Base-by-base conservation (phyloP, 2,113 vertebrate genomes). In the cattle (Bos taurus) region DNA sequence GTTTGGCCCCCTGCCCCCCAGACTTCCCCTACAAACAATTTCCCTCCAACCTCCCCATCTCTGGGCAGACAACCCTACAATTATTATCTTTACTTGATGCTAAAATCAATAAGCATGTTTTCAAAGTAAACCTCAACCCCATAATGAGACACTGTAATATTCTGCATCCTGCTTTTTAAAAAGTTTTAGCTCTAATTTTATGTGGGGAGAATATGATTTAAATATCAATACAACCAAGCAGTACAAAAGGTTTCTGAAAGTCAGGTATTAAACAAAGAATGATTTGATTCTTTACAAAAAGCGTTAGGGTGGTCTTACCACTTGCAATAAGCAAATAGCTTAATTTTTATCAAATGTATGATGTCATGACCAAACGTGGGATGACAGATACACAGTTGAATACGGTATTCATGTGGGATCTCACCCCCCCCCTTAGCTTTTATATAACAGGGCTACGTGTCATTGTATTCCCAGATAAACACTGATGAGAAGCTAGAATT, bases 141-240 rank as follows among this genome's bases (percentile, higher is more conserved):
- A 25, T 89, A 46, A 91, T 80, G 81, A 91, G 36, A 94, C 2
- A 6, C 52, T 74, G 7, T 40, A 85, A 60, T 59, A 77, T 78
- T 86, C 95, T 59, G 23, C 43, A 94, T 90, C 36, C 78, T 88
- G 71, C 16, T 93, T 96, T 91, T 67, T 81, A 33, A 80, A 94
- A 83, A 36, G 6, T 57, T 50, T 92, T 74, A 36, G 15, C 17
- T 86, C 25, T 54, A 30, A 54, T 85, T 16, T 36, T 78, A 62
- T 81, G 50, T 16, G 30, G 21, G 33, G 25, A 81, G 54, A 52
- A n/a, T 88, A 52, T 6, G 64, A 6, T 36, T 90, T 91, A 95
- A 80, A 78, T 40, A 52, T 36, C 33, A 77, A 14, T 17, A 40
- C 10, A n/a, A 26, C 11, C 62, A 33, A 48, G 7, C 11, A 40